A percentile compares a stretch with the other conserved stretches of the same genome.
phyloP scores from a whole-genome alignment of 2,888 invertebrate genomes.

The Abrostola triplasia region DNA sequence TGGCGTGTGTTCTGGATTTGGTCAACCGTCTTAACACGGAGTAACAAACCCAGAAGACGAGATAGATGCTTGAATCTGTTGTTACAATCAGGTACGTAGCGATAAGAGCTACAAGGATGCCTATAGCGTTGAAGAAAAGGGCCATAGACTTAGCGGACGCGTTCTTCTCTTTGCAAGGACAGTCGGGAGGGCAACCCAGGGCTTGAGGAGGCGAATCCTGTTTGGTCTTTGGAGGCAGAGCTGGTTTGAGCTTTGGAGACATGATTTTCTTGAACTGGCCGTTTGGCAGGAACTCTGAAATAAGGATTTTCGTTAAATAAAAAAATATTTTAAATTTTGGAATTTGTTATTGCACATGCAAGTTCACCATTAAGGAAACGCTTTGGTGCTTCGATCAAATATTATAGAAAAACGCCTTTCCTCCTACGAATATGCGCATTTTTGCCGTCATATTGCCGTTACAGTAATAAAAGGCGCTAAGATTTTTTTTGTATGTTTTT shows the following conservation, averaged over 20 bases:
- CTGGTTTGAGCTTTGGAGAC: conserved; percentile 40
- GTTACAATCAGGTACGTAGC: conserved; percentile 77
- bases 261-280: conserved; percentile 47
- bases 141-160: conserved; percentile 40
- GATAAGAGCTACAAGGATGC: conserved; percentile 75
- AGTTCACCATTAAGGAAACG: background rate
- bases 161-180: conserved; percentile 62
- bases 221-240: conserved; percentile 44
- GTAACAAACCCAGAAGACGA: conserved; percentile 80
- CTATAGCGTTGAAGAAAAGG: conserved; percentile 70
- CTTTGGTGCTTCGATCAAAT: background rate
- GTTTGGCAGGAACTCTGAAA: conserved; percentile 64
- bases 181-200: conserved; percentile 64
- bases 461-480: conserved; percentile 14
- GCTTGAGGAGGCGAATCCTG: conserved; percentile 50
- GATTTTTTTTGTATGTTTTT: background rate
- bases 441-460: conserved; percentile 19
- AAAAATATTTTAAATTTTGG: background rate
- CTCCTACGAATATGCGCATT: conserved; percentile 11
- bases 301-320: background rate
- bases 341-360: background rate
- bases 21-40: conserved; percentile 76
- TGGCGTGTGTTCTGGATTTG: conserved; percentile 64
- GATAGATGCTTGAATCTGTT: conserved; percentile 78
- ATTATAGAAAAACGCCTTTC: background rate